Base-by-base conservation (phyloP, 2,888 invertebrate genomes). In the Nomada goodeniana region DNA sequence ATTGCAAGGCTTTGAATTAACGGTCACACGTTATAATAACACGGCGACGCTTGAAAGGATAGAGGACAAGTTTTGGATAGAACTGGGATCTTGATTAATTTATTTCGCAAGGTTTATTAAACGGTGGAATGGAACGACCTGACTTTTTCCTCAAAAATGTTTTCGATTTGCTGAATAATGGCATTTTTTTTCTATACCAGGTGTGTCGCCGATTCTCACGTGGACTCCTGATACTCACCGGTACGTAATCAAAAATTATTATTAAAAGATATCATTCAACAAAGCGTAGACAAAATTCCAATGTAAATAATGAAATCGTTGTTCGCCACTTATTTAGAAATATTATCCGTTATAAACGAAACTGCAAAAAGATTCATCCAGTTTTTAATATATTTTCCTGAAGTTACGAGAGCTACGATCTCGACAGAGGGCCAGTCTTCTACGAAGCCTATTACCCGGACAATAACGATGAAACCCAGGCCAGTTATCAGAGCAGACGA, bases 361-460 rank as follows among this genome's bases (percentile, higher is more conserved):
- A 47, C 47, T 9, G 1, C 47, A 13, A 47, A 15, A 13, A 47
- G 10, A 47, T 47, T 47, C 47, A 47, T 15, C 4, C 5, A 20
- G 15, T 23, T 11, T 20, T 44, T 47, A n/a, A 74, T 20, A 3
- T 0, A 1, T 61, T 29, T 47, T 13, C n/a, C 11, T 47, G 0
- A 61, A 91, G 90, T 20, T 87, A 87, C 74, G 84, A 85, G 15
- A 85, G 88, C 67, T 91, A 91, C 69, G 86, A 91, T 63, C 83
- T 91, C 11, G 86, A 87, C 53, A 86, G 85, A 29, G 89, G 91
- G 5, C 92, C 92, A 0, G 91, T 92, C 0, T 80, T 91, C 42
- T 92, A 92, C 70, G 91, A 92, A 67, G 92, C 91, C 0, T 92
- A 92, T 67, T 92, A 92, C 67, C 91, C 92, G 4, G 89, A 90